Base-by-base conservation (phyloP, 2,113 vertebrate genomes). In the Sterrhoptilus dennistouni region DNA sequence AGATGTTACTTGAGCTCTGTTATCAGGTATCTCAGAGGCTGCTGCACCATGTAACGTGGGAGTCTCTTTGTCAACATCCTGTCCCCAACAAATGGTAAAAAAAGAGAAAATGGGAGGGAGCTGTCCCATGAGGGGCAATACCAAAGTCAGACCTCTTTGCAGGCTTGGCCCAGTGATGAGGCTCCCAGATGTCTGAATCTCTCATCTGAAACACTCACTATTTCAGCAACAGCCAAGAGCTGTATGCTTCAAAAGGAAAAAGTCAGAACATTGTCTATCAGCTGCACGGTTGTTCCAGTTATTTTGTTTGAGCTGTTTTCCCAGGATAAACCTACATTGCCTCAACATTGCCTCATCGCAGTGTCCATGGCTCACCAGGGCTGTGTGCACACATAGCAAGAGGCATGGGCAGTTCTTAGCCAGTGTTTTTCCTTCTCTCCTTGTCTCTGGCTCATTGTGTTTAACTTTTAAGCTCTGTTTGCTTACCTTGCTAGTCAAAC, bases 401-500 rank as follows among this genome's bases (percentile, higher is more conserved):
- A 57, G 52, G 44, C 61, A 45, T 11, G 15, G 64, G 35, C 60
- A 69, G 61, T 56, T 85, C 75, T 68, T 68, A 95, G 38, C 9
- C 56, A 49, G 50, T 68, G 80, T 68, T 95, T 89, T 87, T 87
- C 36, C 63, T 95, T 72, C 40, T 68, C n/a, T 78, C n/a, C 45
- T 40, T 49, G 50, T 77, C 35, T 83, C 44, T 63, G 6, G 38
- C 29, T 92, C 61, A 70, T 69, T 89, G 33, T 75, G 29, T 94
- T 86, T 83, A 90, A 78, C 40, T 56, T 96, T n/a, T 53, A 78
- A 90, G 63, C 40, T 56, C 76, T 95, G 65, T 95, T 97, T 92
- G 36, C 83, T 97, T 77, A 68, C 75, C 81, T 80, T 89, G 47
- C 71, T 95, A 94, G 86, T 96, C 79, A 92, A 97, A 93, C 50